Conservation (phyloP, 2,888 invertebrate species). For the Scaptomyza cyrtandrae region DNA sequence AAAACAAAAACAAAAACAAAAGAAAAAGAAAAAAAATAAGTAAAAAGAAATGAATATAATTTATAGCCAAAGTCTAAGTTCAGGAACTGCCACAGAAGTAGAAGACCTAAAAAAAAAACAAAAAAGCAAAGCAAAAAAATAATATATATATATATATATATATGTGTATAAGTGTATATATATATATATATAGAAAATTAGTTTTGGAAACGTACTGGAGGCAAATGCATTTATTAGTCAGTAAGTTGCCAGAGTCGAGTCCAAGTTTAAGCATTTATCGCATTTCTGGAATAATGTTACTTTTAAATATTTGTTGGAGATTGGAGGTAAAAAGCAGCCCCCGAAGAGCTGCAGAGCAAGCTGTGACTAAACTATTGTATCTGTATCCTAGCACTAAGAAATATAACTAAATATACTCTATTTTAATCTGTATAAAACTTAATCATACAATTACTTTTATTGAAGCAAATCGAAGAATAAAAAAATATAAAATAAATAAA, state of each 20-base stretch:
- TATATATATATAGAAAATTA: background rate
- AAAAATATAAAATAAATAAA: conserved; percentile 1
- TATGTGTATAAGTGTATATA: too few relatives aligned
- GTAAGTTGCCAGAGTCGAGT: conserved; percentile 59
- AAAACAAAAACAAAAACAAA: background rate
- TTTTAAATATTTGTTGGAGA: conserved; percentile 48
- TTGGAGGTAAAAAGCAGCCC: conserved; percentile 73
- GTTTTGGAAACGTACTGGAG: conserved; percentile 80
- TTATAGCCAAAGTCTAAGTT: conserved; percentile 47
- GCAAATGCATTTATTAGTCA: conserved; percentile 83
- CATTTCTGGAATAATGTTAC: conserved; percentile 40
- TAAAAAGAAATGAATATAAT: conserved; percentile 14
- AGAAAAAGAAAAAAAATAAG: background rate
- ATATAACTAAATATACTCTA: conserved; percentile 16
- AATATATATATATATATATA: too few relatives aligned
- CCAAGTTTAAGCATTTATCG: conserved; percentile 39
- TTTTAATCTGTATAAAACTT: conserved; percentile 33
- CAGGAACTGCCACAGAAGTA: conserved; percentile 28
- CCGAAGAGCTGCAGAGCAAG: conserved; percentile 62
- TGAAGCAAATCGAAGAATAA: background rate
- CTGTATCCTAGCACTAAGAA: conserved; percentile 38
- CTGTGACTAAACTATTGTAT: conserved; percentile 70
- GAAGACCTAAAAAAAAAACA: conserved; percentile 15
- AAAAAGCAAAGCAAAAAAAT: conserved; percentile 6
- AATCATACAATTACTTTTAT: background rate